These are phyloP conservation scores for Enteromius viviparus DNA, from an alignment of 2,797 vertebrate species.

Conservation along the genomic window DNA sequence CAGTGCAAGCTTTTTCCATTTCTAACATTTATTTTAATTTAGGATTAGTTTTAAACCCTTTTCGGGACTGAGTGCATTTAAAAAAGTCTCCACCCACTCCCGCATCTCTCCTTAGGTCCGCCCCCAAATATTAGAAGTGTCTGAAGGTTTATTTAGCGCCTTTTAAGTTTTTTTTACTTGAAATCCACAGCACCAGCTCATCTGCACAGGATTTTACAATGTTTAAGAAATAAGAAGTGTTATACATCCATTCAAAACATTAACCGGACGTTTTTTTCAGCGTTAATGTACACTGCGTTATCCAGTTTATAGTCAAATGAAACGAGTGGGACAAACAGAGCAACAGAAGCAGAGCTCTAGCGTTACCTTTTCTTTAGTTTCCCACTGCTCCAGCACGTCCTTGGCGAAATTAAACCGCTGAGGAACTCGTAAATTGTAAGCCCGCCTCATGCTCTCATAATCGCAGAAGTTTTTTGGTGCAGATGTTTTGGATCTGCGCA, in stretches of 20 bases:
- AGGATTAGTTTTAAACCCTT: no score
- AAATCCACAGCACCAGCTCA: not conserved
- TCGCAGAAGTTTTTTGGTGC: conserved; percentile 72
- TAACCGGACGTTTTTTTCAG: not conserved
- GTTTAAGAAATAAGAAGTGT: not conserved
- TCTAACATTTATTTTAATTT: no score
- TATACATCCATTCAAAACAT: not conserved
- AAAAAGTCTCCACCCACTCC: not conserved
- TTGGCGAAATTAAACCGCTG: conserved; percentile 83
- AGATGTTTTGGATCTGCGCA: conserved; percentile 43
- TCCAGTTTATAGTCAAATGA: not conserved
- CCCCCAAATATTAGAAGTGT: not conserved
- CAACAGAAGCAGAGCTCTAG: not conserved
- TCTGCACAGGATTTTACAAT: not conserved
- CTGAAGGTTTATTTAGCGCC: not conserved
- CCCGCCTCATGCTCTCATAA: conserved; percentile 73
- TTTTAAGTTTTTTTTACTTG: not conserved
- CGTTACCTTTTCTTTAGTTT: conserved; percentile 74
- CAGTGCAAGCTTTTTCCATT: no score
- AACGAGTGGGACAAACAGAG: not conserved
- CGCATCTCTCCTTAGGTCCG: not conserved
- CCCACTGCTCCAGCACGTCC: conserved; percentile 82
- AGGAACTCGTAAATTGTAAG: conserved; percentile 73
- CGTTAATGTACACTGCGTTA: not conserved
- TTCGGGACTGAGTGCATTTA: no score